Percentiles rank a stretch among this genome's conserved stretches.
Evolutionary conservation across 2,888 invertebrate species (phyloP).

Genomic region (Halictus ligatus): DNA sequence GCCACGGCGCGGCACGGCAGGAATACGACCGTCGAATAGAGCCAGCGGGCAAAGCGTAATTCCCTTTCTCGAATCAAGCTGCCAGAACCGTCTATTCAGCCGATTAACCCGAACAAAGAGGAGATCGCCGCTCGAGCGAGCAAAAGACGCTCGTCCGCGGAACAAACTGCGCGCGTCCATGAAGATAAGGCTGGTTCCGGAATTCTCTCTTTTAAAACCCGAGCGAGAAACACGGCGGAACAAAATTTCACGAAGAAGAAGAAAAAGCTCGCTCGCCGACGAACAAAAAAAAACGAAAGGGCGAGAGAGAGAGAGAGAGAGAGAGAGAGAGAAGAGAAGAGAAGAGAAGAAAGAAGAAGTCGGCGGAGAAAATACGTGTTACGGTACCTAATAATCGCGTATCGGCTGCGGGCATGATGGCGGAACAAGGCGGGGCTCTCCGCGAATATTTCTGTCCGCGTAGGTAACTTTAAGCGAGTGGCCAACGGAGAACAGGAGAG

Average conservation of each 20-base stretch:
- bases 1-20: not conserved
- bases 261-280: not conserved
- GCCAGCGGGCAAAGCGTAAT: constrained; percentile 2
- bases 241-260: not conserved
- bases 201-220: not conserved
- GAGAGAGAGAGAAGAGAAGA: not conserved
- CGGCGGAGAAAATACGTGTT: constrained; percentile 69
- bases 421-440: constrained; percentile 80
- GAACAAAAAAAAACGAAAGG: not conserved
- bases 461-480: constrained; percentile 68
- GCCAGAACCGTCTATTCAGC: not conserved
- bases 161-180: constrained; percentile 1
- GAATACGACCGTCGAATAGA: not conserved
- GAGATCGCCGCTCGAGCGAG: not conserved
- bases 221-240: not conserved
- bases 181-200: constrained; percentile 33
- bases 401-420: constrained; percentile 78
- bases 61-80: not conserved
- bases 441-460: constrained; percentile 75
- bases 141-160: not conserved
- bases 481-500: constrained; percentile 27
- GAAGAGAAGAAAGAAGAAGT: constrained; percentile 25
- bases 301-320: not conserved
- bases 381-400: constrained; percentile 81
- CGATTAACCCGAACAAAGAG: constrained; percentile 19